phyloP scores from a whole-genome alignment of 2,797 vertebrate species.

The Dicrostonyx torquatus region DNA sequence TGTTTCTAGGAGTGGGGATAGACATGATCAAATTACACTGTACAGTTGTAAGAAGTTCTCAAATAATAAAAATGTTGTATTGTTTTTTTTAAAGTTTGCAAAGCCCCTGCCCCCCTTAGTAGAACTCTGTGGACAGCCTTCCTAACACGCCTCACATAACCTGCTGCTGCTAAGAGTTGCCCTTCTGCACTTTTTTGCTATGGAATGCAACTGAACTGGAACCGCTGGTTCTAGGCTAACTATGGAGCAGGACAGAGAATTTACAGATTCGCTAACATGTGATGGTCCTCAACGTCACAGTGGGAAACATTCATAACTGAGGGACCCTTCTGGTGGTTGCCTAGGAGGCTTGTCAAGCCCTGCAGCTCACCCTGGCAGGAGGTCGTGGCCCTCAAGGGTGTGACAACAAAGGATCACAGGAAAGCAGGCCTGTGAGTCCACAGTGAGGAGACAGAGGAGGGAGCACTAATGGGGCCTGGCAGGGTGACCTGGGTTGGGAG shows the following conservation, averaged over 20 bases:
- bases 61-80: background rate
- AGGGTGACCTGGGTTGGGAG: background rate
- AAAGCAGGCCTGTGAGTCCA: background rate
- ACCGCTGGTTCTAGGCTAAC: background rate
- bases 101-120: too few relatives aligned
- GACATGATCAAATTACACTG: background rate
- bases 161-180: too few relatives aligned
- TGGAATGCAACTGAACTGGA: too few relatives aligned
- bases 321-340: fast-evolving
- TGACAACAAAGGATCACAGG: background rate
- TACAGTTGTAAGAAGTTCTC: background rate
- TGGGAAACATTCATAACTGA: background rate
- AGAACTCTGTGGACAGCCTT: background rate
- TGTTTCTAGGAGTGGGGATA: background rate
- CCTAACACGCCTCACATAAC: background rate
- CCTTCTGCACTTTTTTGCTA: background rate
- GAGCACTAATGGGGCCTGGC: background rate
- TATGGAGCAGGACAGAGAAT: background rate
- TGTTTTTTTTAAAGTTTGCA: background rate
- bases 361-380: too few relatives aligned
- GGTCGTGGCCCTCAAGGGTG: background rate
- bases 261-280: background rate
- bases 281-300: background rate
- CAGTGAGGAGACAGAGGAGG: background rate
- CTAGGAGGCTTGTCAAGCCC: background rate